A percentile compares a stretch with the other conserved stretches of the same genome.
phyloP scores from a whole-genome alignment of 64 coral and sea anemone genomes.

The Pocillopora verrucosa region DNA sequence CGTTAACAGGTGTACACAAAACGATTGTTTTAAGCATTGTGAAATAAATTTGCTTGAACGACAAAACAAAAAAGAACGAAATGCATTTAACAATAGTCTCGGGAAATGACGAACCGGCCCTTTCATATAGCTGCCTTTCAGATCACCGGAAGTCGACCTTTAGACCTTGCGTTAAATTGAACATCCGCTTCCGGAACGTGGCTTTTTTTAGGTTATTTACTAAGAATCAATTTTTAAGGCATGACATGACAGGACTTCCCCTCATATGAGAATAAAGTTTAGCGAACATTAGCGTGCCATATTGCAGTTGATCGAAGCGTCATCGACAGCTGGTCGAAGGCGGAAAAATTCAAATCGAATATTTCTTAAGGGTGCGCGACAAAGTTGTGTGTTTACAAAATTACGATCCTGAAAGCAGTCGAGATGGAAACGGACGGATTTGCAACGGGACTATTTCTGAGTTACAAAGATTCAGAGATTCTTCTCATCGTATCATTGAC shows the following conservation, averaged over 20 bases:
- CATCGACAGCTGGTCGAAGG: constrained; percentile 5
- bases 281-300: background rate
- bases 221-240: background rate
- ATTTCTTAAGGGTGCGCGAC: too few species aligned
- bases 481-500: constrained; percentile 42
- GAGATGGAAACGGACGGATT: background rate
- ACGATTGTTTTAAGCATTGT: too few species aligned
- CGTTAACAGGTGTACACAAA: too few species aligned
- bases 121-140: too few species aligned
- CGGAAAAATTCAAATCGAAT: constrained; percentile 16
- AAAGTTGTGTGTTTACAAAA: background rate
- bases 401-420: background rate
- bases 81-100: too few species aligned
- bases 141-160: background rate
- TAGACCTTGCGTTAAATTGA: background rate
- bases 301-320: background rate
- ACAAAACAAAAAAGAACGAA: too few species aligned
- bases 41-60: too few species aligned
- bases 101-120: too few species aligned
- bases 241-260: background rate
- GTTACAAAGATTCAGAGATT: constrained; percentile 50
- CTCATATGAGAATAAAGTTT: background rate
- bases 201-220: background rate
- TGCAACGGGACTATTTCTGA: background rate
- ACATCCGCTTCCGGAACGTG: background rate